Conservation (phyloP, 1,140 invertebrate species). For the Hesperophylax magnus region DNA sequence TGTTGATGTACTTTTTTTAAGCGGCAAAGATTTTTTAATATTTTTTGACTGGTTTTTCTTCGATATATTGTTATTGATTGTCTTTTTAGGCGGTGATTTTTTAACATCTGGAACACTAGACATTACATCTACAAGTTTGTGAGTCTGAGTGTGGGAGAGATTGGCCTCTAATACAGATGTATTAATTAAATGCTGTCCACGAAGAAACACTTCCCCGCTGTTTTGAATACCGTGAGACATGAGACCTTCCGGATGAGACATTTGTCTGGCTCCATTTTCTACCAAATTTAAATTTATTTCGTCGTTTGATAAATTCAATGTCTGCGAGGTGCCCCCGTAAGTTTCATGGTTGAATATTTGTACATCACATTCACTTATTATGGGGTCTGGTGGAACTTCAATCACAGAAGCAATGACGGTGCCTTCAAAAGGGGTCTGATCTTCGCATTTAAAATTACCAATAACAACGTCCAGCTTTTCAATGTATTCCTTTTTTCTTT, state of each 20-base stretch:
- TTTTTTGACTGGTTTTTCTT: neutral
- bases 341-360: neutral
- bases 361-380: neutral
- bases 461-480: constrained; percentile 57
- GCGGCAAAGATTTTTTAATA: neutral
- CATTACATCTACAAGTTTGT: neutral
- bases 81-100: neutral
- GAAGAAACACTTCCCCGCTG: neutral
- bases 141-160: neutral
- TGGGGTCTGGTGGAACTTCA: constrained; percentile 18
- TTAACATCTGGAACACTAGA: neutral
- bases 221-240: neutral
- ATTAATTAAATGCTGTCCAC: neutral
- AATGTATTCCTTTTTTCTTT: constrained; percentile 63
- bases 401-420: constrained; percentile 49
- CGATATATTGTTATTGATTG: neutral
- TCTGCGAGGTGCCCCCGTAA: neutral
- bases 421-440: constrained; percentile 49
- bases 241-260: neutral
- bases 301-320: neutral
- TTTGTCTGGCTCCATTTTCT: neutral
- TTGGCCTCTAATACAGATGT: neutral
- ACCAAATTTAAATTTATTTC: neutral
- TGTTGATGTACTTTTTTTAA: neutral
- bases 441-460: constrained; percentile 41